Base-by-base conservation (phyloP, 1,140 invertebrate genomes). In the Diorhabda sublineata region DNA sequence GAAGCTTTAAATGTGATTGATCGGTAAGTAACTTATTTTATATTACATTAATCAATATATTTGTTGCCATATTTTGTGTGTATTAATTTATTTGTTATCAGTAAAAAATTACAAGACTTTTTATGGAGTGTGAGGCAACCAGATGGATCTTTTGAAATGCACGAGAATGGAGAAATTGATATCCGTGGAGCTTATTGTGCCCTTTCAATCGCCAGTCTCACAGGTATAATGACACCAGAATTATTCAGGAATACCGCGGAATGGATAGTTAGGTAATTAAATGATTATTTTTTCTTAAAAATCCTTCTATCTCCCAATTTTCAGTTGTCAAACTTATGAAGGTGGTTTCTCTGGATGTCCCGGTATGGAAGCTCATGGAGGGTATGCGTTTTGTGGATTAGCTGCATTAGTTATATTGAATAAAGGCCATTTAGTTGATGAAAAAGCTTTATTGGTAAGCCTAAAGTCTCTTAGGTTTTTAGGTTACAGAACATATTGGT, bases 351-450 rank as follows among this genome's bases (percentile, higher is more conserved):
- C 91, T 63, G 97, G 96, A 1, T 90, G 87, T 77, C 97, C 97
- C 26, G 95, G 93, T 8, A 90, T 96, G 86, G 98, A 99, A 84
- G 98, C 98, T 41, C 98, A 99, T 85, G 98, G 98, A 4, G 98
- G 98, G 41, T 99, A 99, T 83, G 91, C 97, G 5, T 99, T 97
- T 83, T 99, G 98, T 88, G 97, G 92, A 6, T 84, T 99, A 56
- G 95, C 97, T 60, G 87, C 93, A 3, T 84, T 99, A 9, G 87
- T 91, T 9, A 81, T 99, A 64, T 84, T 99, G 5, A 89, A 90
- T 71, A 88, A 90, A 79, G 88, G 90, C n/a, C 81, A 91, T 69
- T 83, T 92, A 44, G 95, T 92, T 82, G 88, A 98, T 84, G 81
- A 92, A 56, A 86, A 91, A 78, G 83, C 89, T 8, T 82, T 98